Conservation (phyloP, 2,888 invertebrate species). For the Hyalella azteca region DNA sequence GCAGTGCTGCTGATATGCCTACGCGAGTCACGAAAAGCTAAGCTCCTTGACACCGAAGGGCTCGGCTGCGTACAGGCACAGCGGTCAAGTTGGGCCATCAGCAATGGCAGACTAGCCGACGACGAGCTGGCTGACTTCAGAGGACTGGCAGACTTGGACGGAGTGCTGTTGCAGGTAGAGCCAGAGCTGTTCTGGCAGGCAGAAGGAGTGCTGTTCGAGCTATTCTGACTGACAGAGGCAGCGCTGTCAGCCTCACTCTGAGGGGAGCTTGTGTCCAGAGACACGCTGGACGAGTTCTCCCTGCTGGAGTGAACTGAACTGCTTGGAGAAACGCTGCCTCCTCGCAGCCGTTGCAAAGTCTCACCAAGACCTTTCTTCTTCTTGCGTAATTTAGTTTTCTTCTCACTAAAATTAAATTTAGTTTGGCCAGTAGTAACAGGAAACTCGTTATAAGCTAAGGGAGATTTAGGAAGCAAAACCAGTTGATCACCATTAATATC, state of each 20-base stretch:
- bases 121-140: neutral
- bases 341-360: neutral
- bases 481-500: neutral
- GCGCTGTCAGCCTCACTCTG: neutral
- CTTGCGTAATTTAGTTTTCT: neutral
- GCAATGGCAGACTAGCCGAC: neutral
- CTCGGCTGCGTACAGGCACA: slow-evolving; percentile 9
- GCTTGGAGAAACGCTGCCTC: slow-evolving; percentile 20
- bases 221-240: neutral
- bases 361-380: slow-evolving; percentile 12
- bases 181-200: neutral
- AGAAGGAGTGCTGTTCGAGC: neutral
- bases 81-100: slow-evolving; percentile 11
- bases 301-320: slow-evolving; percentile 1
- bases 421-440: slow-evolving; percentile 22
- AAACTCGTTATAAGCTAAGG: slow-evolving; percentile 7
- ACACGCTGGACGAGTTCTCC: neutral
- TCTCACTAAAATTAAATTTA: slow-evolving; percentile 11
- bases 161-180: neutral
- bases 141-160: neutral
- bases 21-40: slow-evolving; percentile 20
- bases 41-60: neutral
- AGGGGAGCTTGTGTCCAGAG: neutral
- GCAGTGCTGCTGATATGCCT: neutral
- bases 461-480: neutral